Base-by-base conservation (phyloP, 2,113 vertebrate species). In the Rhynchomys soricoides region DNA sequence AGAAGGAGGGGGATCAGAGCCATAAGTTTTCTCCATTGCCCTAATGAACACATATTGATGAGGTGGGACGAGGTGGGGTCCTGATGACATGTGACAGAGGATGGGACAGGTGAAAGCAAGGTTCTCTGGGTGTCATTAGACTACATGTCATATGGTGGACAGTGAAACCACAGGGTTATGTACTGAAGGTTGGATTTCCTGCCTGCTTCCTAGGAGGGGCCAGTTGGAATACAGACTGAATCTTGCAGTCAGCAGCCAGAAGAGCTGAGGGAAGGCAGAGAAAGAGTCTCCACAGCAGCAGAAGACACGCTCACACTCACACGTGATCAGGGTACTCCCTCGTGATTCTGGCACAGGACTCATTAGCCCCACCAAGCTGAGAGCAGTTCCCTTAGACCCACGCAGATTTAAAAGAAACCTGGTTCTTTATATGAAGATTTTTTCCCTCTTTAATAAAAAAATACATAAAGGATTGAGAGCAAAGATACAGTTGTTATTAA, bases 281-380 rank as follows among this genome's bases (percentile, higher is more conserved):
- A 57, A 34, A 24, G 24, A 31, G 12, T 48, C 34, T 59, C 34
- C 40, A 11, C 0, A 0, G 3, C 52, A 11, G 0, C n/a, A 40
- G 52, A 6, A 59, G 43, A 37, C 2, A 13, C 1, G 19, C 5
- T 43, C 83, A 68, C 34, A 19, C 50, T 45, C 29, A 15, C 4
- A 0, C 8, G 3, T 0, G 31, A 37, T 34, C 7, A 34, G 40
- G 13, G 6, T 5, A 19, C 2, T 37, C 64, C 50, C 45, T 57
- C n/a, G 7, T 4, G 66, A 45, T 34, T 4, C 66, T 3, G 12
- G 74, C 13, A 1, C n/a, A 31, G 37, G 74, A n/a, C 40, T 50
- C 7, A 43, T 2, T 31, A 34, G 34, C 10, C 7, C 62, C 73
- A 1, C 0, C 21, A 71, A 85, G 57, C n/a, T 68, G 55, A 45